A percentile compares a stretch with the other conserved stretches of the same genome.
These are phyloP conservation scores for Corythaixoides concolor DNA, from an alignment of 2,113 vertebrate genomes.

Conservation along the genomic window DNA sequence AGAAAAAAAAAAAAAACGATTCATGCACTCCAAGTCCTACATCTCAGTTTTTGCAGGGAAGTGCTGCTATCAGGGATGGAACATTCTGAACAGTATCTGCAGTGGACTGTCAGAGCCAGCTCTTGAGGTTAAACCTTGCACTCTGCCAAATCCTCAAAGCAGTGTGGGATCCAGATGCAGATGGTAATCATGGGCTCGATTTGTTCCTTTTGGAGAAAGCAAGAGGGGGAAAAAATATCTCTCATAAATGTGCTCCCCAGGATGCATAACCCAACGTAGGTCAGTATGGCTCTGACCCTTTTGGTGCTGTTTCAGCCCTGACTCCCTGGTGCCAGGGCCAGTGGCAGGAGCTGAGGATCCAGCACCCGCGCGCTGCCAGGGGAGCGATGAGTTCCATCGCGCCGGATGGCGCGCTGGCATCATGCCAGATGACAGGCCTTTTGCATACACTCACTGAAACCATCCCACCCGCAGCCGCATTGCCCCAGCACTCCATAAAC, in stretches of 20 bases:
- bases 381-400: rapidly evolving
- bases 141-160: slow-evolving; percentile 21
- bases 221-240: neutral
- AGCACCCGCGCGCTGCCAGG: neutral
- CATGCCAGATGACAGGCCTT: rapidly evolving
- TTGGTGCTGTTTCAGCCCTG: neutral
- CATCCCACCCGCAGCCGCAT: neutral
- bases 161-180: slow-evolving; percentile 27
- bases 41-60: neutral
- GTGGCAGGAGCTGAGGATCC: neutral
- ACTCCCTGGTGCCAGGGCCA: neutral
- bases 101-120: slow-evolving; percentile 22
- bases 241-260: neutral
- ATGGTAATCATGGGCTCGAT: neutral
- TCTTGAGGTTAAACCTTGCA: neutral
- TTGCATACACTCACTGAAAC: rapidly evolving
- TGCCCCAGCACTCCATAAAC: neutral
- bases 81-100: slow-evolving; percentile 41
- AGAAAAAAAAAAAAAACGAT: neutral
- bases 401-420: rapidly evolving
- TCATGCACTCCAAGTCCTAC: neutral
- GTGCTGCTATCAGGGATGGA: slow-evolving; percentile 21
- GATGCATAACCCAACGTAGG: neutral
- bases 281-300: neutral
- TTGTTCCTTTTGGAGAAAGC: slow-evolving; percentile 33